Evolutionary conservation across 2,888 invertebrate genomes (phyloP).

Genomic region (Autographa pulchrina): DNA sequence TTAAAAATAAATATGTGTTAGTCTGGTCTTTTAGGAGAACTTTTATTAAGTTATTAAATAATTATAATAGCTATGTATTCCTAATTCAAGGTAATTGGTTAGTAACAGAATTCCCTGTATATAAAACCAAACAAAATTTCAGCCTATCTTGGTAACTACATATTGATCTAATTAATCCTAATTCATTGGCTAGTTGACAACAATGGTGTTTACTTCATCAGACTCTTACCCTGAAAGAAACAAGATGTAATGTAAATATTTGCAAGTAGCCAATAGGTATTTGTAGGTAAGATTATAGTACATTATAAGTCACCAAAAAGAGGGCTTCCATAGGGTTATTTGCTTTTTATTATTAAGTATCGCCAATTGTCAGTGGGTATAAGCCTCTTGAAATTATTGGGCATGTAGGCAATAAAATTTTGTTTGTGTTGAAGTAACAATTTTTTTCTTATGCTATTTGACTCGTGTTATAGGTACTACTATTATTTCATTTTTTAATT

Average conservation of each 20-base stretch:
- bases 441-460: no score
- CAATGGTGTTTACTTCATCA: conserved; percentile 53
- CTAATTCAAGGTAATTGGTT: conserved; percentile 24
- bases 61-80: conserved; percentile 11
- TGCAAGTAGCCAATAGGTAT: neutral
- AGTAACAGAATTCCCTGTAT: conserved; percentile 15
- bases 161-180: conserved; percentile 31
- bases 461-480: no score
- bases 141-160: conserved; percentile 34
- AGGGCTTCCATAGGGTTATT: neutral
- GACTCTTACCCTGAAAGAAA: conserved; percentile 75
- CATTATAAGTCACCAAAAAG: no score
- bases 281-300: no score
- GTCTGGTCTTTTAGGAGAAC: neutral
- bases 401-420: no score
- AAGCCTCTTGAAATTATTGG: no score
- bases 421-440: no score
- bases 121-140: conserved; percentile 11
- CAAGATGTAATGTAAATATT: conserved; percentile 26
- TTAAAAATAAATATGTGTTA: conserved; percentile 4
- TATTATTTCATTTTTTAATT: no score
- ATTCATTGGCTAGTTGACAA: conserved; percentile 51
- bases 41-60: neutral
- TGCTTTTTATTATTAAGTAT: no score
- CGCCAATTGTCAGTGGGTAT: no score